A percentile compares a stretch with the other conserved stretches of the same genome.
These are phyloP conservation scores for Dusona sp. DNA, from an alignment of 2,888 invertebrate species.

Conservation along the genomic window DNA sequence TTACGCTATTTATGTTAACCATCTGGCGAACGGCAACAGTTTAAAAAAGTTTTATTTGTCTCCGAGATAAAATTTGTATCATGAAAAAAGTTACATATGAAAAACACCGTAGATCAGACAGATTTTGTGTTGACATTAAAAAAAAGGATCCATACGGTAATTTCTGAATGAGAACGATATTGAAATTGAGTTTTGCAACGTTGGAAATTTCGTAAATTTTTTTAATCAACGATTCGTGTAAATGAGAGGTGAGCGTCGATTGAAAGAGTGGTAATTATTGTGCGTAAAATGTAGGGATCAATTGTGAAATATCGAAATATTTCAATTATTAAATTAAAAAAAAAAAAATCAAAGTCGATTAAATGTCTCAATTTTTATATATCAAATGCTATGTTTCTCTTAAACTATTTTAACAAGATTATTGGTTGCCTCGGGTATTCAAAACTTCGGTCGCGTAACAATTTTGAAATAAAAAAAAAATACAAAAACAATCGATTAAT, in stretches of 20 bases:
- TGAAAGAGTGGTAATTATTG: not conserved
- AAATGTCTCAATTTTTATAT: not conserved
- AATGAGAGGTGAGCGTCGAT: not conserved
- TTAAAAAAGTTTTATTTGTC: not conserved
- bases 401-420: not conserved
- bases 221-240: not conserved
- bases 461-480: not conserved
- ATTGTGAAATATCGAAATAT: not conserved
- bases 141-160: not conserved
- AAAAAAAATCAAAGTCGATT: not conserved
- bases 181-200: not conserved
- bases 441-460: conserved; percentile 10
- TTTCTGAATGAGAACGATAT: not conserved
- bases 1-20: conserved; percentile 6
- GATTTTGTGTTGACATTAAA: not conserved
- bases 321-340: not conserved
- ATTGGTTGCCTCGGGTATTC: not conserved
- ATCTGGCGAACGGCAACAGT: not conserved
- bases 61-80: not conserved
- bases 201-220: not conserved
- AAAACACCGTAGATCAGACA: not conserved
- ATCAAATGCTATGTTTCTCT: not conserved
- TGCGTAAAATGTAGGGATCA: not conserved
- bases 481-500: conserved; percentile 53
- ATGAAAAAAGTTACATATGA: not conserved